These are phyloP conservation scores for Amaurobius ferox DNA, from an alignment of 2,888 invertebrate species.

Conservation along the genomic window DNA sequence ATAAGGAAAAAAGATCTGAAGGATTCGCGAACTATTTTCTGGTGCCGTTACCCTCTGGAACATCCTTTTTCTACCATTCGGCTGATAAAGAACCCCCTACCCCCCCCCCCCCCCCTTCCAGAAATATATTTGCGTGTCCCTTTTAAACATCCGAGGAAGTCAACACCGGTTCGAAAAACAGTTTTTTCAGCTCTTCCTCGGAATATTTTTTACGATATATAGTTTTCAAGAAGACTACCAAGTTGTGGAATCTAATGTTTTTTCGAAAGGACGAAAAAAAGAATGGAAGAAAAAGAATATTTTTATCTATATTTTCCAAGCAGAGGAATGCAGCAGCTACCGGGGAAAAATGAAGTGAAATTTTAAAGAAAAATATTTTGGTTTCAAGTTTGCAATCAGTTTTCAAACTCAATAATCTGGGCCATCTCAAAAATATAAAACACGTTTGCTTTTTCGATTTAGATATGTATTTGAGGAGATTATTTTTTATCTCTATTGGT, in stretches of 20 bases:
- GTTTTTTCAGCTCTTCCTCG: neutral
- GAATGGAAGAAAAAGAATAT: conserved; percentile 19
- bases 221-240: neutral
- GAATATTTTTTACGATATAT: conserved; percentile 1
- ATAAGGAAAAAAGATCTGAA: conserved; percentile 16
- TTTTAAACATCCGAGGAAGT: conserved; percentile 12
- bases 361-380: conserved; percentile 65
- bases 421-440: conserved; percentile 29
- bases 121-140: conserved; percentile 47
- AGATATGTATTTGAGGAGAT: conserved; percentile 40
- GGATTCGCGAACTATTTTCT: conserved; percentile 34
- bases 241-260: conserved; percentile 8
- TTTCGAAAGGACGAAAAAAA: neutral
- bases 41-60: neutral
- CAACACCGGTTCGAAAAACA: conserved; percentile 12
- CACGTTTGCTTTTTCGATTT: conserved; percentile 38
- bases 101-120: neutral
- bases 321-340: neutral
- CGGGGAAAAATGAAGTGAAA: conserved; percentile 27
- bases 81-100: conserved; percentile 28
- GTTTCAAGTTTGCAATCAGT: conserved; percentile 66
- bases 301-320: neutral
- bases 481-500: neutral
- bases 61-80: neutral
- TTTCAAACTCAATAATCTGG: conserved; percentile 50